A percentile compares a stretch with the other conserved stretches of the same genome.
These are phyloP conservation scores for Hippoglossus hippoglossus DNA, from an alignment of 2,797 vertebrate genomes.

Conservation along the genomic window DNA sequence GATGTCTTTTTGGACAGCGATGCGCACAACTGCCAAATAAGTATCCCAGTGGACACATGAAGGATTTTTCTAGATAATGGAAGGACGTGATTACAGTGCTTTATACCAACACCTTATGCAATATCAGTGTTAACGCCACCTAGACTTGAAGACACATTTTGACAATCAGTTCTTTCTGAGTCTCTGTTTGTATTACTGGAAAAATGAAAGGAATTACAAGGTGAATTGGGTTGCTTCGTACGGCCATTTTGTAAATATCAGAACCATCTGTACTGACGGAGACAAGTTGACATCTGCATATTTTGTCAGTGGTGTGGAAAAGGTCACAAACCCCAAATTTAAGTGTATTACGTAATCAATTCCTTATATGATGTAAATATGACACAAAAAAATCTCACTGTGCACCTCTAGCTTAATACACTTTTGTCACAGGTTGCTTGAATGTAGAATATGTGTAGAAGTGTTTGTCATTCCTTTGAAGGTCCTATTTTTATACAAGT, in stretches of 20 bases:
- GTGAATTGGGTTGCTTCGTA: constrained; percentile 55
- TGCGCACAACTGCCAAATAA: constrained; percentile 51
- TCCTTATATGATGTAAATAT: constrained; percentile 80
- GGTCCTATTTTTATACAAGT: constrained; percentile 54
- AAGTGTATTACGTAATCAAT: constrained; percentile 60
- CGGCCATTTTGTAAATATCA: constrained; percentile 81
- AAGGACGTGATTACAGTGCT: constrained; percentile 23
- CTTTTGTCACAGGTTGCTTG: constrained; percentile 81
- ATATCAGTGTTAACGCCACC: constrained; percentile 68
- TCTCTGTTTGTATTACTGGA: constrained; percentile 82
- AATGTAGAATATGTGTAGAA: constrained; percentile 71
- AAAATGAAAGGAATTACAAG: constrained; percentile 57
- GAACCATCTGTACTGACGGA: constrained; percentile 60
- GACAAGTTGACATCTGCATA: constrained; percentile 61
- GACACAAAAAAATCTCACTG: constrained; percentile 67
- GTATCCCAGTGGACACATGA: constrained; percentile 38
- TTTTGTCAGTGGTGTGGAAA: constrained; percentile 65
- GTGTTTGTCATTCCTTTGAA: constrained; percentile 65
- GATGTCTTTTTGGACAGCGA: constrained; percentile 47
- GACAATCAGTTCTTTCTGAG: constrained; percentile 59
- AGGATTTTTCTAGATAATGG: constrained; percentile 25
- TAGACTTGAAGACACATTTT: constrained; percentile 77
- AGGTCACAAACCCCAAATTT: constrained; percentile 57
- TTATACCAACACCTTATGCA: constrained; percentile 53
- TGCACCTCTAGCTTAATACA: constrained; percentile 80